These are phyloP conservation scores for Spea bombifrons DNA, from an alignment of 2,113 vertebrate species.

Conservation along the genomic window DNA sequence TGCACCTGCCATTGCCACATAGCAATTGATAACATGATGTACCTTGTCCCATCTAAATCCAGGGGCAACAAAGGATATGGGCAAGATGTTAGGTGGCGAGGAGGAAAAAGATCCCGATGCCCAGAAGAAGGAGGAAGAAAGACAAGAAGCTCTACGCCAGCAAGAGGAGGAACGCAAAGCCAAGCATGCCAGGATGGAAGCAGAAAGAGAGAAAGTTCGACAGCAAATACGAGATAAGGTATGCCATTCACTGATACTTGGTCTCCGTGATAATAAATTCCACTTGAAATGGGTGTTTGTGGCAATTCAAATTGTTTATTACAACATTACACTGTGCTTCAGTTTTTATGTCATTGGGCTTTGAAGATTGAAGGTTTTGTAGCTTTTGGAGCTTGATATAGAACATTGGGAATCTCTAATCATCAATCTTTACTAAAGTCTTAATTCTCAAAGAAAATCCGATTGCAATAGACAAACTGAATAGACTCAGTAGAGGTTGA, in stretches of 20 bases:
- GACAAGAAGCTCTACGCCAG: constrained; percentile 91
- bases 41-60: neutral
- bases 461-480: neutral
- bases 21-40: neutral
- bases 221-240: constrained; percentile 98
- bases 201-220: constrained; percentile 93
- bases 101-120: constrained; percentile 97
- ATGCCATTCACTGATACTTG: constrained; percentile 7
- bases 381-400: no score
- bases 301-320: no score
- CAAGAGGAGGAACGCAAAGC: constrained; percentile 95
- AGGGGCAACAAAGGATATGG: constrained; percentile 99
- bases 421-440: no score
- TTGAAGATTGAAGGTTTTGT: no score
- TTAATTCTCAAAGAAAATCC: no score
- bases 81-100: constrained; percentile 96
- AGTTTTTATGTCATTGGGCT: no score
- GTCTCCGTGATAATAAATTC: no score
- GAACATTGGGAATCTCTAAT: no score
- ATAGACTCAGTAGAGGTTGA: neutral
- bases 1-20: neutral
- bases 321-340: no score
- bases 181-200: constrained; percentile 94
- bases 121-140: constrained; percentile 94
- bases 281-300: no score